phyloP scores from a whole-genome alignment of 2,113 vertebrate species.

The Cottus gobio region DNA sequence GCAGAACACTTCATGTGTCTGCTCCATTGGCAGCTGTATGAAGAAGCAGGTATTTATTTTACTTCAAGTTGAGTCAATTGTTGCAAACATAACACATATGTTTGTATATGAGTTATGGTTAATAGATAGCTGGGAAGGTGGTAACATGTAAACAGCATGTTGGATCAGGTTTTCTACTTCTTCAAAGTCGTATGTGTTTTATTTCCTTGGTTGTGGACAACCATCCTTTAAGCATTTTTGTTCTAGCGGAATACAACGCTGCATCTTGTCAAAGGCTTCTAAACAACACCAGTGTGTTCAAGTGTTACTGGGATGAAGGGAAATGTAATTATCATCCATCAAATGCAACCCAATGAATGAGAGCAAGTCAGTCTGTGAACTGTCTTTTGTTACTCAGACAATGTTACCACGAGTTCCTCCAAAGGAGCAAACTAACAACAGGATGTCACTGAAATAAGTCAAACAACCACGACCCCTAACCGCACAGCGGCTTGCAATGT shows the following conservation, averaged over 20 bases:
- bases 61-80: neutral
- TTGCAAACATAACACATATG: neutral
- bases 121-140: neutral
- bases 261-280: neutral
- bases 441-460: neutral
- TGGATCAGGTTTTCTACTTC: slow-evolving; percentile 1
- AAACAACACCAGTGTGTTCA: neutral
- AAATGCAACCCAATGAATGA: neutral
- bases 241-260: neutral
- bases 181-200: neutral
- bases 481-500: neutral
- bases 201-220: neutral
- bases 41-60: neutral
- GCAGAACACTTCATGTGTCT: neutral
- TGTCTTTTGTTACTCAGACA: neutral
- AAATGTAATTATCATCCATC: neutral
- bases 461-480: neutral
- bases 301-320: neutral
- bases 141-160: neutral
- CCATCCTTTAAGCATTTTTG: slow-evolving; percentile 15
- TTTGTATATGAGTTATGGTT: neutral
- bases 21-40: neutral
- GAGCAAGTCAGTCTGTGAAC: too few relatives aligned
- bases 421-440: slow-evolving; percentile 2
- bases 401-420: neutral